Conservation (phyloP, 92 coral and sea anemone genomes). For the Desmophyllum pertusum region DNA sequence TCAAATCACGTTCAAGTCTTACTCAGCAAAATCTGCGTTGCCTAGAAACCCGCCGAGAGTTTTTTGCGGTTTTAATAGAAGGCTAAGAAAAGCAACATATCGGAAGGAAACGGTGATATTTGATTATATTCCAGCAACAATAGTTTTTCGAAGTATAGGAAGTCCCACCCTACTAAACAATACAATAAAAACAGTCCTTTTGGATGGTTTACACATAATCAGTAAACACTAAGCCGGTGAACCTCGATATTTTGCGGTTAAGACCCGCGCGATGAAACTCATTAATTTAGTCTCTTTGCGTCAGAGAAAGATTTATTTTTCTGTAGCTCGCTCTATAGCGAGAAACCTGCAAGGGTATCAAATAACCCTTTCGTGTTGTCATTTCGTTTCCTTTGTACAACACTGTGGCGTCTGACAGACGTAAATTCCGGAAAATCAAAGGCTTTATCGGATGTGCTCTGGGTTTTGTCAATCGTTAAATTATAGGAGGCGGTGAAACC, state of each 20-base stretch:
- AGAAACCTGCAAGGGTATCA: background rate
- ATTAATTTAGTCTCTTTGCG: background rate
- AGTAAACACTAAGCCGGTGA: background rate
- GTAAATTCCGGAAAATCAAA: slow-evolving; percentile 8
- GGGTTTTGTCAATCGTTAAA: slow-evolving; percentile 17
- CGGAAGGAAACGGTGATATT: slow-evolving; percentile 36
- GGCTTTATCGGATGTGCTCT: background rate
- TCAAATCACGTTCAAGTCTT: too few species aligned
- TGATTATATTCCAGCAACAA: slow-evolving; percentile 20
- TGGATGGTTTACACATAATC: background rate
- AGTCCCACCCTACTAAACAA: slow-evolving; percentile 32
- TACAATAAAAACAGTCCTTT: slow-evolving; percentile 7
- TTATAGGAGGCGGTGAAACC: background rate
- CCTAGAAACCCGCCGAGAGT: slow-evolving; percentile 2
- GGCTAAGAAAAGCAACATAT: slow-evolving; percentile 20
- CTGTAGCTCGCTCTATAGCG: background rate
- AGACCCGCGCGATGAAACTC: background rate
- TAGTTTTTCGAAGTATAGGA: slow-evolving; percentile 13
- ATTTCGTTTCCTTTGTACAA: background rate
- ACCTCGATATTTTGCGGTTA: background rate
- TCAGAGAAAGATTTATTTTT: background rate
- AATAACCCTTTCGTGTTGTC: background rate
- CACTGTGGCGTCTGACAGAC: slow-evolving; percentile 28
- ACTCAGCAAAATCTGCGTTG: slow-evolving; percentile 7
- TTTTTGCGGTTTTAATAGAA: slow-evolving; percentile 19